Base-by-base conservation (phyloP, 2,113 vertebrate genomes). In the Macquaria ambigua region DNA sequence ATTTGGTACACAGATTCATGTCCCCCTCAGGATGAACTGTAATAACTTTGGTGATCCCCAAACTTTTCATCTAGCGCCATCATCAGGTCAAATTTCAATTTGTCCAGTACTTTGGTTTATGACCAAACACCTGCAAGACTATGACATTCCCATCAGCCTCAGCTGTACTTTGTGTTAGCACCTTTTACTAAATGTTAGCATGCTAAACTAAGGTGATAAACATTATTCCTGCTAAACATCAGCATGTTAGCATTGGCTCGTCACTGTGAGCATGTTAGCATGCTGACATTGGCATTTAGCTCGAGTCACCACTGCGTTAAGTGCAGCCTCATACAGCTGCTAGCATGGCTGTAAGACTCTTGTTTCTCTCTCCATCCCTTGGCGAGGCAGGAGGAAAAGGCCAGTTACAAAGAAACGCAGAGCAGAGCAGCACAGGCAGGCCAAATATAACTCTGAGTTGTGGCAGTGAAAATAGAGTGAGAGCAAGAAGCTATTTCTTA, bases 381-480 rank as follows among this genome's bases (percentile, higher is more conserved):
- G 66, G 48, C 55, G 21, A 84, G 53, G 37, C 8, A 81, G 68
- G 28, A 39, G 78, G 28, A 59, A 82, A 85, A 68, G 39, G 67
- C 16, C 74, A 43, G 73, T 68, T 37, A 59, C 50, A 80, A 67
- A 77, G 63, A 62, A 74, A 87, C 37, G 37, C 71, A 73, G 46
- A 55, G 67, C 77, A 70, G 58, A 58, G 81, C 59, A 72, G 39
- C n/a, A n/a, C 52, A 39, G n/a, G n/a, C 25, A 46, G 68, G 58
- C 73, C 81, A 92, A 91, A 92, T 87, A 90, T 88, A 89, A 80
- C 88, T 83, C 72, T 21, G 67, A 83, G 75, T 52, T 88, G 70
- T 85, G 81, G 70, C 58, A 85, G 77, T 66, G 58, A 86, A 92
- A 84, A 73, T 68, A n/a, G 71, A 84, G 53, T 52, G 25, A 62